phyloP scores from a whole-genome alignment of 1,140 invertebrate species.

The Euwallacea fornicatus region DNA sequence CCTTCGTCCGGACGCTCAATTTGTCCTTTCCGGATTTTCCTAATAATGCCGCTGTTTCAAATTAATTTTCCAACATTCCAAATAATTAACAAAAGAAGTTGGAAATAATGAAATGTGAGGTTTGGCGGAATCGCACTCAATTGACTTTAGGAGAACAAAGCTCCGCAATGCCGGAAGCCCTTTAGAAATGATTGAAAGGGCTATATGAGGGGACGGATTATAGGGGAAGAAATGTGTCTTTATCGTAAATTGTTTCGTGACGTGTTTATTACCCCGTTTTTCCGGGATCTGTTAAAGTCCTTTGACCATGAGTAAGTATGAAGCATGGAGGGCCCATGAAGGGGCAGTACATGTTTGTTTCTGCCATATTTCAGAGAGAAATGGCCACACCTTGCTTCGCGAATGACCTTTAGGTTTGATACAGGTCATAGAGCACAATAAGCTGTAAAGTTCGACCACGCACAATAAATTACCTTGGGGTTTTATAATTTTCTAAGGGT shows the following conservation, averaged over 20 bases:
- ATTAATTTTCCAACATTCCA: too few relatives aligned
- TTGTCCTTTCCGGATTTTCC: neutral
- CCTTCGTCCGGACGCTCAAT: slow-evolving; percentile 5
- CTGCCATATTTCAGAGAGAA: too few relatives aligned
- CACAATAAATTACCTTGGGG: too few relatives aligned
- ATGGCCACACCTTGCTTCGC: too few relatives aligned
- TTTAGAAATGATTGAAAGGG: slow-evolving; percentile 11
- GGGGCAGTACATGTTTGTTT: too few relatives aligned
- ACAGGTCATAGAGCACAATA: too few relatives aligned
- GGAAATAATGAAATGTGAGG: neutral
- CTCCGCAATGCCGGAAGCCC: slow-evolving; percentile 12
- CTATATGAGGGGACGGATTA: slow-evolving; percentile 7
- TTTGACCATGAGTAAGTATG: too few relatives aligned
- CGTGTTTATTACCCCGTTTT: slow-evolving; percentile 14
- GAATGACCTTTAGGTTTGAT: too few relatives aligned
- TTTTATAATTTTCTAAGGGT: too few relatives aligned
- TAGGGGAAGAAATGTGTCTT: slow-evolving; percentile 12
- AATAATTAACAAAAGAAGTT: neutral
- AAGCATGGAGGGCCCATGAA: too few relatives aligned
- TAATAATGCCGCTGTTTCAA: too few relatives aligned
- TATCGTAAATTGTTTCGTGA: slow-evolving; percentile 18
- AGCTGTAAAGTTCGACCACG: too few relatives aligned
- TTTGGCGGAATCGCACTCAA: slow-evolving; percentile 1
- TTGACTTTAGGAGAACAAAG: slow-evolving; percentile 13
- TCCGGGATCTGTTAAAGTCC: neutral